Conservation (phyloP, 2,113 vertebrate genomes). For the Rostratula benghalensis region DNA sequence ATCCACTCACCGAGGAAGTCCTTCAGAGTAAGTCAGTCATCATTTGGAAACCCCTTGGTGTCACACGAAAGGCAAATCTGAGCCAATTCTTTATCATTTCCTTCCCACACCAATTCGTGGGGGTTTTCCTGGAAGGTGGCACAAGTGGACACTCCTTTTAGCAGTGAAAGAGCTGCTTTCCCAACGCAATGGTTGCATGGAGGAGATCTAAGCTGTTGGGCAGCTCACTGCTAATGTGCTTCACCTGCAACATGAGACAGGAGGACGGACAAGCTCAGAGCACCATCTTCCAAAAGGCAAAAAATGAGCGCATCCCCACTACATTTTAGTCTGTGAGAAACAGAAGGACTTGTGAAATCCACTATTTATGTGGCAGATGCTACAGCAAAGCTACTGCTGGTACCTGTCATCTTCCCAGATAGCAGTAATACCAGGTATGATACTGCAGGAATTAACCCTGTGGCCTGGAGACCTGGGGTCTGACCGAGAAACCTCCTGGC, state of each 20-base stretch:
- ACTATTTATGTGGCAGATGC: neutral
- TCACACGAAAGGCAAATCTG: neutral
- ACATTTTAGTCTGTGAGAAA: neutral
- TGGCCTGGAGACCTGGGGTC: neutral
- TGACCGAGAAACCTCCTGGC: neutral
- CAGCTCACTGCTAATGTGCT: slow-evolving; percentile 61
- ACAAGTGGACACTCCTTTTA: rapidly evolving
- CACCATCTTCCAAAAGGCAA: neutral
- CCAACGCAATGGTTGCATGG: rapidly evolving
- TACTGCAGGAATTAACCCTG: neutral
- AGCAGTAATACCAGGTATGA: neutral
- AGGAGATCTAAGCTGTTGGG: slow-evolving; percentile 34
- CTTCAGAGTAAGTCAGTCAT: rapidly evolving
- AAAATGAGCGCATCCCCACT: rapidly evolving
- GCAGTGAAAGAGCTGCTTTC: neutral
- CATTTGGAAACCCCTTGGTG: neutral
- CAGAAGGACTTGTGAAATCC: neutral
- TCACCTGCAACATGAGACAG: rapidly evolving
- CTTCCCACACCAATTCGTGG: neutral
- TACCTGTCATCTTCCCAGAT: neutral
- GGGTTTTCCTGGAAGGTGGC: neutral
- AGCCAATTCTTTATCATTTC: neutral
- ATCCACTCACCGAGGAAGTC: neutral
- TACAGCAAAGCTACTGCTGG: neutral
- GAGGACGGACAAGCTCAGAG: neutral